phyloP scores from a whole-genome alignment of 2,113 vertebrate species.

The Mungos mungo region DNA sequence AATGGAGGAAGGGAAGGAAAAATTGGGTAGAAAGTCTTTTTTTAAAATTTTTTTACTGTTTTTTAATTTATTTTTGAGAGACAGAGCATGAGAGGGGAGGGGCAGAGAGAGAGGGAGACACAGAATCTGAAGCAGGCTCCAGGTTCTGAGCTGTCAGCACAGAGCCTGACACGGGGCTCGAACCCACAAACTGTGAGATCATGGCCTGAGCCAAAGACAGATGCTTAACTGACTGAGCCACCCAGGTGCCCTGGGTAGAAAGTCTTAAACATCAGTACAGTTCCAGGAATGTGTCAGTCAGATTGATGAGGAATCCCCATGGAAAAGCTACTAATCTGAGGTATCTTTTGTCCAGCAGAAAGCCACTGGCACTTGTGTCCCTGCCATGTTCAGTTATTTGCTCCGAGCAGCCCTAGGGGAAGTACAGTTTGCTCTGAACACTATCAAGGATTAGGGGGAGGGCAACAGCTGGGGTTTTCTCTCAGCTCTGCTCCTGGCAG shows the following conservation, averaged over 20 bases:
- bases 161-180: too few species aligned
- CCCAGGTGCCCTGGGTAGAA: background rate
- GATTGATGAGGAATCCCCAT: background rate
- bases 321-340: background rate
- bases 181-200: too few species aligned
- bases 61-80: too few species aligned
- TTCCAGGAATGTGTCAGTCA: background rate
- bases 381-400: background rate
- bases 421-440: background rate
- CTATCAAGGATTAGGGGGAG: background rate
- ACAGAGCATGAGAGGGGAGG: too few species aligned
- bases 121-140: too few species aligned
- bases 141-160: too few species aligned
- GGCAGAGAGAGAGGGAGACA: too few species aligned
- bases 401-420: background rate
- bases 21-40: background rate
- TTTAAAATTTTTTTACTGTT: too few species aligned
- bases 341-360: background rate
- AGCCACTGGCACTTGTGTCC: background rate
- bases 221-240: too few species aligned
- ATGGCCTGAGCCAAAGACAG: too few species aligned
- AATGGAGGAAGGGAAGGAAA: background rate
- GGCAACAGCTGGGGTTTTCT: background rate
- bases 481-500: background rate
- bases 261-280: background rate